Base-by-base conservation (phyloP, 1,140 invertebrate genomes). In the Apocrypta bakeri region DNA sequence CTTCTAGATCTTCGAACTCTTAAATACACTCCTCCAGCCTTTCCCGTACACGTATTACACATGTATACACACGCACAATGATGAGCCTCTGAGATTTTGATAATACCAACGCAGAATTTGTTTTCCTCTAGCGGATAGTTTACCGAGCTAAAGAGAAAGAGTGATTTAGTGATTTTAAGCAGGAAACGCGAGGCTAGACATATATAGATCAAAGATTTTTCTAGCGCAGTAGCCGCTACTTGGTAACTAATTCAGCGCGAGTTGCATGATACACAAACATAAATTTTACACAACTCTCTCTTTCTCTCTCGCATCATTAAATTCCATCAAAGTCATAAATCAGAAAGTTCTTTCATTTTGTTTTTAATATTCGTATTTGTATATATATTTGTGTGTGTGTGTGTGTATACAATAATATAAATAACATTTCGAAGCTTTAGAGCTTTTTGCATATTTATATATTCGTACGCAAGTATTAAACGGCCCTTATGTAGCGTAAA, bases 311-410 rank as follows among this genome's bases (percentile, higher is more conserved):
- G 33, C 12, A 24, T 72, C 37, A 72, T 40, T 72, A 25, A 72
- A n/a, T 72, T 72, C 69, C 33, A 40, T 40, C 21, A 42, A 72
- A n/a, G 69, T 12, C 2, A 72, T 72, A 72, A 72, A 72, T 72
- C 69, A 72, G 1, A 33, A 69, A 69, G 27, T 29, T 66, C 63
- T 29, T 66, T 25, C 25, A 27, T 66, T 66, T 66, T 66, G 25
- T 29, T 27, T 66, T 27, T 4, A 42, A 42, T n/a, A 17, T 21
- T 21, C 14, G 14, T 1, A 6, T 42, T 12, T 42, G 9, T 42
- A 11, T 11, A 11, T 11, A 14, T 42, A 42, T 42, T 6, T 42
- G n/a, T n/a, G n/a, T n/a, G n/a, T n/a, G n/a, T 42, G 48, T 12
- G 4, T 3, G n/a, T 6, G 17, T n/a, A 21, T 4, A 56, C 48